phyloP scores from a whole-genome alignment of 2,888 invertebrate genomes.

The Lycophotia porphyrea region DNA sequence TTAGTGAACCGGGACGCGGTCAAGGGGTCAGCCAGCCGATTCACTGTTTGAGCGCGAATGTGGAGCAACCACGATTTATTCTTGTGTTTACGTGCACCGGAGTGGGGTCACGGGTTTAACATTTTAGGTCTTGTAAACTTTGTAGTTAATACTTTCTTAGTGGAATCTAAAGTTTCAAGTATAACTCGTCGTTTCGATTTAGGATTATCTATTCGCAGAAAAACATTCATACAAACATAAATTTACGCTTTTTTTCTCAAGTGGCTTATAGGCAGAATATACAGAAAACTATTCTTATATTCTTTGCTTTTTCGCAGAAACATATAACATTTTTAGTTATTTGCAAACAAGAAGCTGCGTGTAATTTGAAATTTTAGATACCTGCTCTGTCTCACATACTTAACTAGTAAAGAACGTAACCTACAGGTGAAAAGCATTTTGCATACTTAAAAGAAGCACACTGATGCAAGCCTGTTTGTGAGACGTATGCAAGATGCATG shows the following conservation, averaged over 20 bases:
- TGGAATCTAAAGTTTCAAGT: neutral
- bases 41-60: slow-evolving; percentile 47
- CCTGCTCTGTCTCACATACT: no score
- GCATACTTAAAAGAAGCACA: neutral
- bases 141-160: neutral
- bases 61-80: slow-evolving; percentile 41
- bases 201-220: neutral
- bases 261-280: neutral
- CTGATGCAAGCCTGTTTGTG: slow-evolving; percentile 16
- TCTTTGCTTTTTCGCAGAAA: neutral
- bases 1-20: neutral
- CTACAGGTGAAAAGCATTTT: neutral
- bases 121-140: slow-evolving; percentile 9
- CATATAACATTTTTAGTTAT: neutral
- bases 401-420: neutral
- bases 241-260: neutral
- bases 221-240: neutral
- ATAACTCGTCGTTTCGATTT: neutral
- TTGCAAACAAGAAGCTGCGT: neutral
- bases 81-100: slow-evolving; percentile 1
- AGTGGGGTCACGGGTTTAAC: slow-evolving; percentile 26
- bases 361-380: neutral
- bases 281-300: neutral
- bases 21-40: slow-evolving; percentile 24
- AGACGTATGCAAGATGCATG: slow-evolving; percentile 37